These are phyloP conservation scores for Phasia obesa DNA, from an alignment of 2,888 invertebrate species.

Conservation along the genomic window DNA sequence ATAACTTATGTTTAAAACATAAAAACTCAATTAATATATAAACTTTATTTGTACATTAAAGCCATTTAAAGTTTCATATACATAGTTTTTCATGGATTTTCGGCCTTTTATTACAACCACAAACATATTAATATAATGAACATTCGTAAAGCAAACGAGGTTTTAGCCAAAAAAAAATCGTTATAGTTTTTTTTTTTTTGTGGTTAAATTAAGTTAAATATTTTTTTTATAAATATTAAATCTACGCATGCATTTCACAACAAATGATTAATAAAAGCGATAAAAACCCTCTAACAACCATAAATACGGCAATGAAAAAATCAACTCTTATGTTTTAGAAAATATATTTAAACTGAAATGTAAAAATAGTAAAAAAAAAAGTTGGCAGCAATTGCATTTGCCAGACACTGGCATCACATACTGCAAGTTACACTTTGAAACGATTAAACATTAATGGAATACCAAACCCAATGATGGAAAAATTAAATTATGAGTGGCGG, in stretches of 20 bases:
- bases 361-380: constrained; percentile 58
- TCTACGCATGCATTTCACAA: constrained; percentile 68
- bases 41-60: constrained; percentile 46
- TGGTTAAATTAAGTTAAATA: constrained; percentile 21
- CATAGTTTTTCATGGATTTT: constrained; percentile 20
- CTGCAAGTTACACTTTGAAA: constrained; percentile 41
- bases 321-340: constrained; percentile 22
- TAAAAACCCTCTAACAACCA: constrained; percentile 59
- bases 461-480: constrained; percentile 58
- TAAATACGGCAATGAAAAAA: constrained; percentile 15
- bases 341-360: constrained; percentile 59
- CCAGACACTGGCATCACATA: constrained; percentile 33
- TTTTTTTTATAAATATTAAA: constrained; percentile 47
- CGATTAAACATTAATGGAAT: constrained; percentile 52
- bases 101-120: constrained; percentile 48
- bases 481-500: constrained; percentile 47
- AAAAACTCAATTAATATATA: constrained; percentile 64
- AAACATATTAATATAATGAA: background rate
- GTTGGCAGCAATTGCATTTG: constrained; percentile 59
- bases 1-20: constrained; percentile 49
- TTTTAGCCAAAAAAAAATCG: constrained; percentile 1
- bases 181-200: constrained; percentile 42
- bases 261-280: constrained; percentile 64
- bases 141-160: constrained; percentile 3
- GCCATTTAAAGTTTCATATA: constrained; percentile 44